These are phyloP conservation scores for Tuberolachnus salignus DNA, from an alignment of 2,888 invertebrate genomes.

Conservation along the genomic window DNA sequence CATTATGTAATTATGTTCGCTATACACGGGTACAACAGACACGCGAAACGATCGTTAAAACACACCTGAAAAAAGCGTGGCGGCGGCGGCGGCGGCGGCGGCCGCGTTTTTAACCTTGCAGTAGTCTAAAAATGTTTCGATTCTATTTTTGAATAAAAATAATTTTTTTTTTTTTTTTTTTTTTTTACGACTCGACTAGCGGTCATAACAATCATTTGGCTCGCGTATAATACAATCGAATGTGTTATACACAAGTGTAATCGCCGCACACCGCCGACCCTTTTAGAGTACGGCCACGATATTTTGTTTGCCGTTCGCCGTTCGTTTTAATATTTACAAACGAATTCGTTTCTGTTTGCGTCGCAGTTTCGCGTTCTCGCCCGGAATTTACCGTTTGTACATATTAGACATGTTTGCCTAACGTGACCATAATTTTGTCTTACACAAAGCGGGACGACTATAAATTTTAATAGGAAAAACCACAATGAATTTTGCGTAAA, in stretches of 20 bases:
- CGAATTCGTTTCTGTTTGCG: too few species aligned
- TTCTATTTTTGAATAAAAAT: background rate
- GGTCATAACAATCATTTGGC: constrained; percentile 11
- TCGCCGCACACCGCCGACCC: too few species aligned
- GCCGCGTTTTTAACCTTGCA: constrained; percentile 7
- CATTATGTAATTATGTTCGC: background rate
- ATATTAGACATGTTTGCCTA: too few species aligned
- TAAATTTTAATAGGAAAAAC: too few species aligned
- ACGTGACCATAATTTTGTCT: too few species aligned
- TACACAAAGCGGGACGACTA: too few species aligned
- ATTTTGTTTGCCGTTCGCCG: background rate
- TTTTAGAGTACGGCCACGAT: too few species aligned
- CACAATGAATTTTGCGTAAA: too few species aligned
- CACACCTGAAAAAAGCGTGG: constrained; percentile 3
- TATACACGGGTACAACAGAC: background rate
- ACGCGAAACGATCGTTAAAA: background rate
- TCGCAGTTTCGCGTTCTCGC: too few species aligned
- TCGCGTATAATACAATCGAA: background rate
- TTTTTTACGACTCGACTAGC: background rate
- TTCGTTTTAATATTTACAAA: background rate
- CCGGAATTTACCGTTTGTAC: too few species aligned
- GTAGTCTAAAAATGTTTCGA: constrained; percentile 1
- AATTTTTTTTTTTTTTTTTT: background rate
- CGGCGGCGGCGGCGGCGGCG: background rate
- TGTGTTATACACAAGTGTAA: too few species aligned